These are phyloP conservation scores for Tenthredo mesomela DNA, from an alignment of 2,888 invertebrate genomes.

Conservation along the genomic window DNA sequence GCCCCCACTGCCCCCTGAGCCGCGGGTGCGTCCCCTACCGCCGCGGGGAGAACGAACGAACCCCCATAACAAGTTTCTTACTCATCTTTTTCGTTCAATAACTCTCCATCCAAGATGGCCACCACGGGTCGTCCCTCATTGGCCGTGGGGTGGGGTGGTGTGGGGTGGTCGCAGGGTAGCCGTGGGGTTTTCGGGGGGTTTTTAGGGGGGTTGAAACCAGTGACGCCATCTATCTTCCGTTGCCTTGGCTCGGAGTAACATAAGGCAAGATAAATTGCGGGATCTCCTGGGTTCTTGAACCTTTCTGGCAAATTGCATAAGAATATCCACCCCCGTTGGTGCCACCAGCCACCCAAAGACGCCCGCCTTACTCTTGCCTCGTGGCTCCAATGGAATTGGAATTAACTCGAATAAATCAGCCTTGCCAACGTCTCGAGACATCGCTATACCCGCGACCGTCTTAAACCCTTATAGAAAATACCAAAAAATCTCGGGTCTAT, in stretches of 20 bases:
- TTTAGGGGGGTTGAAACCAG: conserved; percentile 73
- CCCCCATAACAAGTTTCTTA: conserved; percentile 78
- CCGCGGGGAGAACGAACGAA: conserved; percentile 67
- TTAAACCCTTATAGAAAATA: neutral
- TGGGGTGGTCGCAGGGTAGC: conserved; percentile 74
- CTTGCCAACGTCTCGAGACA: conserved; percentile 54
- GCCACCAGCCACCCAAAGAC: conserved; percentile 59
- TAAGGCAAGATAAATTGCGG: conserved; percentile 79
- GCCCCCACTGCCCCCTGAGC: conserved; percentile 62
- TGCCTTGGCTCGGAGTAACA: conserved; percentile 78
- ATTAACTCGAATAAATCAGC: conserved; percentile 77
- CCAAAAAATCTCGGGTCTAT: neutral
- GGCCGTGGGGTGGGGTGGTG: conserved; percentile 71
- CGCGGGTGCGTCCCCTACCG: conserved; percentile 56
- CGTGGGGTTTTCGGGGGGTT: conserved; percentile 65
- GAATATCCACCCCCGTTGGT: conserved; percentile 72
- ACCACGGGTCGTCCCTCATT: conserved; percentile 78
- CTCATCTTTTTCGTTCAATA: conserved; percentile 79
- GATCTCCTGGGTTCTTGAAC: conserved; percentile 79
- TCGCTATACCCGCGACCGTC: conserved; percentile 52
- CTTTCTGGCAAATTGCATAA: conserved; percentile 79
- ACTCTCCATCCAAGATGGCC: conserved; percentile 79
- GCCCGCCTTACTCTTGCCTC: conserved; percentile 58
- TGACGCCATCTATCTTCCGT: conserved; percentile 79
- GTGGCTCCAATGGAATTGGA: conserved; percentile 78